A percentile compares a stretch with the other conserved stretches of the same genome.
These are phyloP conservation scores for Gobionotothen gibberifrons DNA, from an alignment of 2,797 vertebrate species.

Conservation along the genomic window DNA sequence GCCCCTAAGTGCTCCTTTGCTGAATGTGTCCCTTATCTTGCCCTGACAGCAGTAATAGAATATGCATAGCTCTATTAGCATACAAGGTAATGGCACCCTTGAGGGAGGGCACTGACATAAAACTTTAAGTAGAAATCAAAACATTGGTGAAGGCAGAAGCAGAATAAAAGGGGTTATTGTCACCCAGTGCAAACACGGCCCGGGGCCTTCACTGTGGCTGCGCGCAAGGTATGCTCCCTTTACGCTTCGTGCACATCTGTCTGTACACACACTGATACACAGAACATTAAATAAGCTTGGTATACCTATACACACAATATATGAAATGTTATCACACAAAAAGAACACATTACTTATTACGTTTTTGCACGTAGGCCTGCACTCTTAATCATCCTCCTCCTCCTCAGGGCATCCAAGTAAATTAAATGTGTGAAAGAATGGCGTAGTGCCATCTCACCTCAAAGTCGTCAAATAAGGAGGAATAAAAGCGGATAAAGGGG, in stretches of 20 bases:
- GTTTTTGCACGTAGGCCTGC: conserved; percentile 46
- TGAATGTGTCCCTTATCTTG: conserved; percentile 90
- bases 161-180: conserved; percentile 91
- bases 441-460: conserved; percentile 66
- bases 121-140: conserved; percentile 99
- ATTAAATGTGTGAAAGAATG: conserved; percentile 83
- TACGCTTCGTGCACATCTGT: conserved; percentile 74
- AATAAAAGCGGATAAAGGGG: conserved; percentile 78
- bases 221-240: conserved; percentile 76
- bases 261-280: conserved; percentile 41
- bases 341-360: conserved; percentile 45
- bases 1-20: conserved; percentile 91
- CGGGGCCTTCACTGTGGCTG: conserved; percentile 74
- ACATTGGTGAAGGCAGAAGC: conserved; percentile 88
- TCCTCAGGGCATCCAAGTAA: conserved; percentile 75
- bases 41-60: conserved; percentile 93
- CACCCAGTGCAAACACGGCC: conserved; percentile 87
- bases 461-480: conserved; percentile 79
- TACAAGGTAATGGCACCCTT: conserved; percentile 92
- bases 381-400: conserved; percentile 50
- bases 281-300: conserved; percentile 55
- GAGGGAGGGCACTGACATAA: conserved; percentile 92
- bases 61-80: conserved; percentile 96
- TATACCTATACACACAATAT: conserved; percentile 50
- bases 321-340: conserved; percentile 54